These are phyloP conservation scores for Myocastor coypus DNA, from an alignment of 2,113 vertebrate genomes.

Conservation along the genomic window DNA sequence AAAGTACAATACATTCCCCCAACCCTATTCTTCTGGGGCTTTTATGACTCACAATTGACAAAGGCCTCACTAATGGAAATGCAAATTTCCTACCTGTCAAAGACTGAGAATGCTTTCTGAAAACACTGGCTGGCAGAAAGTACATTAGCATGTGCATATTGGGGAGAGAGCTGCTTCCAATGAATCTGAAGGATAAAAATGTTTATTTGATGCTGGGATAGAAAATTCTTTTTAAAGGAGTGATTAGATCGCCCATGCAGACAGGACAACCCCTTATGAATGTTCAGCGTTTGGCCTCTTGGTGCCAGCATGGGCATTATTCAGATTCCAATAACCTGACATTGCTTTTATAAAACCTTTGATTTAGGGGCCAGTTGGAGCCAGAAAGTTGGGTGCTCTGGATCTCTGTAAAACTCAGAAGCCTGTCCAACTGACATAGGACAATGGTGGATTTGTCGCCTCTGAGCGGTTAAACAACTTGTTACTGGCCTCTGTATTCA, in stretches of 20 bases:
- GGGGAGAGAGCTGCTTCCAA: constrained; percentile 60
- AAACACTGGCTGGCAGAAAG: constrained; percentile 67
- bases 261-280: not conserved
- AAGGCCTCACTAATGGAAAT: constrained; percentile 85
- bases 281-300: not conserved
- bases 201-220: constrained; percentile 54
- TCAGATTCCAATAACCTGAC: not conserved
- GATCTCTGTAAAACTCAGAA: not conserved
- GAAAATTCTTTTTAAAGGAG: constrained; percentile 66
- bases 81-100: constrained; percentile 86
- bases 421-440: not conserved
- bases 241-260: constrained; percentile 25
- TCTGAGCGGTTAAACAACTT: not conserved
- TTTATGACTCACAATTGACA: constrained; percentile 82
- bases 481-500: not conserved
- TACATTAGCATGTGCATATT: constrained; percentile 32
- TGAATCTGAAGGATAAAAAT: constrained; percentile 58
- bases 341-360: not conserved
- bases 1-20: constrained; percentile 68
- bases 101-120: constrained; percentile 76
- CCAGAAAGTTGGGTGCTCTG: not conserved
- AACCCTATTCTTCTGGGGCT: constrained; percentile 79
- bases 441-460: rapidly evolving
- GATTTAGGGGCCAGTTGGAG: not conserved
- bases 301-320: not conserved